Base-by-base conservation (phyloP, 2,888 invertebrate species). In the Phania funesta region DNA sequence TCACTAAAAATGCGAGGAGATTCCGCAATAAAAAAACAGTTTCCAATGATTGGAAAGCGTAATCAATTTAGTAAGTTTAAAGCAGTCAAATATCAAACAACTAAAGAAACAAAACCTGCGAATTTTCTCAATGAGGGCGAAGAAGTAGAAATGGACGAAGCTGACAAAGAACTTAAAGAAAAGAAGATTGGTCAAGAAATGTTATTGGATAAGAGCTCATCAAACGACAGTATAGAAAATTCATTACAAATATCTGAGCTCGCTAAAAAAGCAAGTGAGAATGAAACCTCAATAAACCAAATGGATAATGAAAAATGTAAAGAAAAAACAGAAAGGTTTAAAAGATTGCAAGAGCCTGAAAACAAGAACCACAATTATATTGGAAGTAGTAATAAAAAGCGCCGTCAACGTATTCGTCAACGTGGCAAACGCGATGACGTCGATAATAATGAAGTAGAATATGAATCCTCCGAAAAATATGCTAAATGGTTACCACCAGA, bases 401-500 rank as follows among this genome's bases (percentile, higher is more conserved):
- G 87, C 75, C 87, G 89, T 0, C 87, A 87, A 26, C 88, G 91
- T 13, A 86, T 86, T 6, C 86, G 91, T 20, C 86, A 87, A 35
- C 89, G 91, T n/a, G 87, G 85, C 20, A 88, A 87, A 52, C 88
- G 91, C 0, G 88, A 88, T 62, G 90, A 90, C 78, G 87, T 90
- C 48, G 91, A 91, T 83, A 89, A 88, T n/a, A 90, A 91, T 78
- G 84, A 87, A 68, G 91, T 89, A 58, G 92, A 92, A 84, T 91
- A 93, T 73, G 91, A 92, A 11, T 88, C 90, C 35, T 90, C 89
- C 20, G 93, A 93, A 75, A 94, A 95, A 87, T 96, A 95, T 89
- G 94, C 94, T 8, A 94, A 93, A 87, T 96, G 97, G 96, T 90
- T 95, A 46, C 96, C 96, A 3, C 96, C 96, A 0, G 86, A 91